These are phyloP conservation scores for Luehdorfia chinensis DNA, from an alignment of 1,140 invertebrate species.

Conservation along the genomic window DNA sequence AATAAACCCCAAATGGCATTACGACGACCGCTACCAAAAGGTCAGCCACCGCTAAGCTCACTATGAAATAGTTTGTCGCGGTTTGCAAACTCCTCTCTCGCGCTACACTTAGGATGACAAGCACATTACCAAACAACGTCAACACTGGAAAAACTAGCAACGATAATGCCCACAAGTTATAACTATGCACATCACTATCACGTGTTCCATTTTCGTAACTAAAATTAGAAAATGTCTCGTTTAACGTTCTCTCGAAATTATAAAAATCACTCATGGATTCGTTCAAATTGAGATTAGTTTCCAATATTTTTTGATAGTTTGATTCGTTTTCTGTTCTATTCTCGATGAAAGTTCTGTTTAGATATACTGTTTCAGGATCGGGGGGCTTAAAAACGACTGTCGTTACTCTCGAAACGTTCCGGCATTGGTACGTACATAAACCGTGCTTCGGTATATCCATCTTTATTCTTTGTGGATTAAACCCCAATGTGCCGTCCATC, in stretches of 20 bases:
- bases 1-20: conserved; percentile 99
- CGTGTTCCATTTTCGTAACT: conserved; percentile 47
- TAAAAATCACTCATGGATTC: conserved; percentile 37
- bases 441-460: conserved; percentile 7
- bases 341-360: conserved; percentile 3
- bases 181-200: conserved; percentile 54
- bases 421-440: conserved; percentile 7
- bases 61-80: conserved; percentile 99
- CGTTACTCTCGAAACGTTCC: conserved; percentile 5
- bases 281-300: conserved; percentile 27
- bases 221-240: conserved; percentile 37
- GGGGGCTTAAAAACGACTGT: conserved; percentile 4
- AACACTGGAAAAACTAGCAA: conserved; percentile 93
- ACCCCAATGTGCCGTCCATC: neutral
- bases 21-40: conserved; percentile 96
- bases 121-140: conserved; percentile 96
- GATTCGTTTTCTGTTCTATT: conserved; percentile 15
- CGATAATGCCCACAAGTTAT: conserved; percentile 91
- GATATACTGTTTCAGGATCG: conserved; percentile 5
- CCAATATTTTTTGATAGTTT: conserved; percentile 21
- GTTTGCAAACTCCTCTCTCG: conserved; percentile 93
- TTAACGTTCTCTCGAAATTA: conserved; percentile 32
- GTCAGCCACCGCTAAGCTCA: conserved; percentile 97
- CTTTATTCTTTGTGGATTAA: conserved; percentile 5
- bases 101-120: conserved; percentile 96